These are phyloP conservation scores for Alviniconcha marisindica DNA, from an alignment of 1,140 invertebrate species.

Conservation along the genomic window DNA sequence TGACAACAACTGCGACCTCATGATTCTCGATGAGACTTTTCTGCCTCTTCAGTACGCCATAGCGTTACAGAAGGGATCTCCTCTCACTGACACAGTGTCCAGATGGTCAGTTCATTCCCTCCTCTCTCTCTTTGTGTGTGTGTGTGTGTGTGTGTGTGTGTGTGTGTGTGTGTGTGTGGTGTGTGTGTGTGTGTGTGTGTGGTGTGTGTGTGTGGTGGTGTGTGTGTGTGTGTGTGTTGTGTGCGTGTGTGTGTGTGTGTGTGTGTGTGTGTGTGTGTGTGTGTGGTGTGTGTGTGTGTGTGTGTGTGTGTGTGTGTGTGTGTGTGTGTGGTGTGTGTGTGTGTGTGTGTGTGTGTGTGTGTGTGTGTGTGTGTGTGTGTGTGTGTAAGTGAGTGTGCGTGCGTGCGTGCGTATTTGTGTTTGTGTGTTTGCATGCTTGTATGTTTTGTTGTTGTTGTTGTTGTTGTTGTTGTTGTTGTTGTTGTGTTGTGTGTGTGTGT, in stretches of 20 bases:
- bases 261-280: no score
- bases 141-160: no score
- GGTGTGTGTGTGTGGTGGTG: background rate
- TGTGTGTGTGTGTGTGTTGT: background rate
- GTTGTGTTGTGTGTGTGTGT: background rate
- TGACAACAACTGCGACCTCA: conserved; percentile 26
- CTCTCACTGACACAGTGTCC: conserved; percentile 17
- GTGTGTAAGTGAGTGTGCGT: background rate
- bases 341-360: background rate
- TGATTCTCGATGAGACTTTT: conserved; percentile 32
- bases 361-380: background rate
- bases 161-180: background rate
- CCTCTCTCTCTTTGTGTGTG: background rate
- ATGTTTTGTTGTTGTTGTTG: no score
- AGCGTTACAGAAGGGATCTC: conserved; percentile 28
- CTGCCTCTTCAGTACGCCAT: conserved; percentile 38
- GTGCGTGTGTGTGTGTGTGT: no score
- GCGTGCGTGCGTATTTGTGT: background rate
- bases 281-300: background rate
- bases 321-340: background rate
- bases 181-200: background rate
- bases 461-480: no score
- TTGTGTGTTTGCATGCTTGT: background rate
- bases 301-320: background rate
- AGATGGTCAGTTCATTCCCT: conserved; percentile 27